These are phyloP conservation scores for Aratinga solstitialis DNA, from an alignment of 2,797 vertebrate genomes.

Conservation along the genomic window DNA sequence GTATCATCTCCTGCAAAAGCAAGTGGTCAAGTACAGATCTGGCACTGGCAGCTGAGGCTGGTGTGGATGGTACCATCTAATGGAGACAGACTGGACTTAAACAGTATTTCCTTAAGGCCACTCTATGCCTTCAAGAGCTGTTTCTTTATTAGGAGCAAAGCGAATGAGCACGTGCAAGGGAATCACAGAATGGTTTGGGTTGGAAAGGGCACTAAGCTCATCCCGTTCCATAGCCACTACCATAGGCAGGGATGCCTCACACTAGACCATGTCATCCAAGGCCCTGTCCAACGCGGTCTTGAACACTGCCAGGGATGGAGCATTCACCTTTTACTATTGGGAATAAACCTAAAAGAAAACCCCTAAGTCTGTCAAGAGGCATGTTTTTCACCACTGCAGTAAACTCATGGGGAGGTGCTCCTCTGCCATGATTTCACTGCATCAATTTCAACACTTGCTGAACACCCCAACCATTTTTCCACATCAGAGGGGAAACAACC, in stretches of 20 bases:
- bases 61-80: fast-evolving
- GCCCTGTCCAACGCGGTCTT: not conserved
- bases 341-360: not conserved
- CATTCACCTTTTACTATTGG: not conserved
- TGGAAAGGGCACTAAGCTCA: not conserved
- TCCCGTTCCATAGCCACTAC: not conserved
- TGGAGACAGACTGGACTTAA: not conserved
- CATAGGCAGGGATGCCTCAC: not conserved
- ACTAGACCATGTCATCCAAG: not conserved
- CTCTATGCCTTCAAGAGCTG: not conserved
- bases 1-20: not conserved
- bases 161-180: not conserved
- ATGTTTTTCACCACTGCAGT: not conserved
- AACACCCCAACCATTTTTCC: slow-evolving; percentile 69
- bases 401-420: slow-evolving; percentile 38
- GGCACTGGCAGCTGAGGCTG: not conserved
- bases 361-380: not conserved
- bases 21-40: not conserved
- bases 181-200: not conserved
- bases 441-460: slow-evolving; percentile 67
- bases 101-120: not conserved
- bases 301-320: not conserved
- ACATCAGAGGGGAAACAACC: slow-evolving; percentile 71
- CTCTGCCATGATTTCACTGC: slow-evolving; percentile 72
- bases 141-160: not conserved